Conservation (phyloP, 1,140 invertebrate genomes). For the Euura lappo region DNA sequence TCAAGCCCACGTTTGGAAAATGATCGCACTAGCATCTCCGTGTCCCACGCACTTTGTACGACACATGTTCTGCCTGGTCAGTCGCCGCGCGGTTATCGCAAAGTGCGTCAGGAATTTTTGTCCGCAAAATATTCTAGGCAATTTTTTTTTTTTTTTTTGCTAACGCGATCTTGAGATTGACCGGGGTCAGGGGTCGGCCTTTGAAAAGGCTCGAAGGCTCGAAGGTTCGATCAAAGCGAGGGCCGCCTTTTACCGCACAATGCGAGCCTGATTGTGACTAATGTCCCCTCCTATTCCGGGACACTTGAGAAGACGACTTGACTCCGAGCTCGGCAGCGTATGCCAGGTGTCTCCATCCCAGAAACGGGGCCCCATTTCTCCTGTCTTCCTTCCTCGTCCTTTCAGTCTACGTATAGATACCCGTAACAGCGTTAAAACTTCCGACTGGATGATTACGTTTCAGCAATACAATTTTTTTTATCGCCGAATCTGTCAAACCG, state of each 20-base stretch:
- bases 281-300: not conserved
- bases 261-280: conserved; percentile 1
- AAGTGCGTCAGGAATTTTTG: too few species aligned
- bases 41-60: too few species aligned
- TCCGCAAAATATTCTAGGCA: too few species aligned
- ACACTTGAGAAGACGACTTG: not conserved
- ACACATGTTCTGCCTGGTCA: too few species aligned
- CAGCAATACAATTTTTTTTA: not conserved
- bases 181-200: not conserved
- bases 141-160: too few species aligned
- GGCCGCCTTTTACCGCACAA: not conserved
- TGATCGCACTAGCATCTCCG: too few species aligned
- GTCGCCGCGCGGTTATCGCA: too few species aligned
- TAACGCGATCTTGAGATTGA: not conserved
- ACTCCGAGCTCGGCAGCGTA: not conserved
- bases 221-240: not conserved
- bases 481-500: not conserved
- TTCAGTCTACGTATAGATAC: not conserved
- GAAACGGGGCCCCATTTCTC: too few species aligned
- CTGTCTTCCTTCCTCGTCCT: not conserved
- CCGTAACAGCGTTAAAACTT: not conserved
- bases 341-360: not conserved
- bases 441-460: not conserved
- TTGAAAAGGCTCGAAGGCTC: not conserved
- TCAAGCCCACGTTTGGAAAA: too few species aligned